Evolutionary conservation across 2,797 vertebrate genomes (phyloP).

Genomic region (Anabacerthia variegaticeps): DNA sequence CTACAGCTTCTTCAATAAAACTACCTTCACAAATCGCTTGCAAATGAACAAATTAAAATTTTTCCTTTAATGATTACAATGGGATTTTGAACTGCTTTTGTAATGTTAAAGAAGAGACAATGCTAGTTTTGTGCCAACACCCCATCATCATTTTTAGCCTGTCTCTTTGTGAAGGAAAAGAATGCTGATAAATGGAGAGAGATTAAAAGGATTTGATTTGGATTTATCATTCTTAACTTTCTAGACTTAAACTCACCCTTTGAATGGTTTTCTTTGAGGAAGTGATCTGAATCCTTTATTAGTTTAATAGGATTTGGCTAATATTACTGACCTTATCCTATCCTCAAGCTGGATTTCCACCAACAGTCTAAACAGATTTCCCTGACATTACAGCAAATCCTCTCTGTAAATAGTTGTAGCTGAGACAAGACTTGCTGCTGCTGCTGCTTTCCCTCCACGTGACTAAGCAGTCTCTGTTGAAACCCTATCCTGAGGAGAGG

Average conservation of each 20-base stretch:
- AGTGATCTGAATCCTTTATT: not conserved
- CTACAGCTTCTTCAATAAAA: not conserved
- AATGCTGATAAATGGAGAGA: not conserved
- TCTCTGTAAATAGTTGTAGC: not conserved
- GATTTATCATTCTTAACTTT: slow-evolving; percentile 25
- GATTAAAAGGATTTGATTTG: not conserved
- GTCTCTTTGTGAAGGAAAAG: not conserved
- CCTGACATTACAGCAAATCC: not conserved
- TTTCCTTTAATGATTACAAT: not conserved
- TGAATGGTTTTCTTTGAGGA: slow-evolving; percentile 1
- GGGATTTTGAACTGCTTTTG: not conserved
- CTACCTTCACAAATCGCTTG: fast-evolving
- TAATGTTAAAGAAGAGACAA: not conserved
- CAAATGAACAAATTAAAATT: not conserved
- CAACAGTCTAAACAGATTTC: not conserved
- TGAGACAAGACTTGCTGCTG: not conserved
- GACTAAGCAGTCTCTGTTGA: not conserved
- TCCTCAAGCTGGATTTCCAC: slow-evolving; percentile 11
- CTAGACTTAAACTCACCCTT: not conserved
- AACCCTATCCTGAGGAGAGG: not conserved
- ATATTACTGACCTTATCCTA: slow-evolving; percentile 8
- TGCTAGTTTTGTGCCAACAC: not conserved
- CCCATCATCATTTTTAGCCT: not conserved
- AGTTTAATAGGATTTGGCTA: slow-evolving; percentile 42
- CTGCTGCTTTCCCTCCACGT: fast-evolving